Conservation (phyloP, 64 coral and sea anemone species). For the Stylophora pistillata region DNA sequence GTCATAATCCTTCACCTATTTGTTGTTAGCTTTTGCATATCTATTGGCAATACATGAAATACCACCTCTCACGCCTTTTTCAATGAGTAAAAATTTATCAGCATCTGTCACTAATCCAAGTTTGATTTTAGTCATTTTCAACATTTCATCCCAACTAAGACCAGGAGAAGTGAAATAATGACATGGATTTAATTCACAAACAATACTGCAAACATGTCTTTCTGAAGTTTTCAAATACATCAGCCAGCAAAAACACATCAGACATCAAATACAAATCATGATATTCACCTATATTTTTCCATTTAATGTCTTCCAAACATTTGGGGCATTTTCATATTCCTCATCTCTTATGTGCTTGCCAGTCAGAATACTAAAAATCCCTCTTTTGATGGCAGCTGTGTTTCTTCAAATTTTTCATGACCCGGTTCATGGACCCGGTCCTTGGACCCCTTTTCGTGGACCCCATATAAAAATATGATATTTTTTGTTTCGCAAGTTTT, state of each 20-base stretch:
- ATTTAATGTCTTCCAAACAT: conserved; percentile 14
- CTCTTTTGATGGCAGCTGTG: too few relatives aligned
- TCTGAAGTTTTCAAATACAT: too few relatives aligned
- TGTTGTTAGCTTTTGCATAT: conserved; percentile 41
- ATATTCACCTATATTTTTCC: conserved; percentile 27
- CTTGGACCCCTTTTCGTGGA: too few relatives aligned
- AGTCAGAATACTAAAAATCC: too few relatives aligned
- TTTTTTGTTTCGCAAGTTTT: too few relatives aligned
- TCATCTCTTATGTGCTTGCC: too few relatives aligned
- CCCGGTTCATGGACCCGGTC: too few relatives aligned
- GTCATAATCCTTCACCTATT: neutral
- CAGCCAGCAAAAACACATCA: neutral
- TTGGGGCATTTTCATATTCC: conserved; percentile 26
- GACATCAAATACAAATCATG: conserved; percentile 34
- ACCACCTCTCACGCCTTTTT: conserved; percentile 42
- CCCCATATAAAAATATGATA: too few relatives aligned
- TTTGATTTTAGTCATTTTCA: conserved; percentile 26
- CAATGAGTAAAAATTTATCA: conserved; percentile 13
- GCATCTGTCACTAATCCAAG: conserved; percentile 12
- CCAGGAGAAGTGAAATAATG: conserved; percentile 1
- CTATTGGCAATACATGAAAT: neutral
- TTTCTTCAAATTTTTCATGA: too few relatives aligned
- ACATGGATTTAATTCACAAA: neutral
- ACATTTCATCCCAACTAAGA: conserved; percentile 5
- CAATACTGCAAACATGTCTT: conserved; percentile 6